phyloP scores from a whole-genome alignment of 2,113 vertebrate genomes.

The Ellobius talpinus region DNA sequence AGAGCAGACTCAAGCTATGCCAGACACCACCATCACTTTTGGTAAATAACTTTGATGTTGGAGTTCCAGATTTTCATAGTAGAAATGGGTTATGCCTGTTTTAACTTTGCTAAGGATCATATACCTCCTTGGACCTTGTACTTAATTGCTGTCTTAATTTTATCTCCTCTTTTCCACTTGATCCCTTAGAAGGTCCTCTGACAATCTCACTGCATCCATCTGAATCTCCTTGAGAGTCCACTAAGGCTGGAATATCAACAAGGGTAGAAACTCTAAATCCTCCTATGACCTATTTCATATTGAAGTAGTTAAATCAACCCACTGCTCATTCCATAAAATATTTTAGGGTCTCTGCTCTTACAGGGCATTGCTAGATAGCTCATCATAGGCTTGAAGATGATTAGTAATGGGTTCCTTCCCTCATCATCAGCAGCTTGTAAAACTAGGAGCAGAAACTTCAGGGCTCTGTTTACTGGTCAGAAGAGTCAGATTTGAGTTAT shows the following conservation, averaged over 20 bases:
- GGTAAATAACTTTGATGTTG: neutral
- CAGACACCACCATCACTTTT: neutral
- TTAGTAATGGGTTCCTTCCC: neutral
- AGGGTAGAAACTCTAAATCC: neutral
- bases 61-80: neutral
- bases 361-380: neutral
- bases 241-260: neutral
- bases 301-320: neutral
- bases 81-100: neutral
- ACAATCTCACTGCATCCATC: neutral
- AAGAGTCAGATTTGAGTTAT: neutral
- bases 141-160: neutral
- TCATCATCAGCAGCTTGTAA: neutral
- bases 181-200: neutral
- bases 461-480: neutral
- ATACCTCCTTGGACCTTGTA: neutral
- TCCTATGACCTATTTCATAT: neutral
- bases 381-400: neutral
- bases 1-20: neutral
- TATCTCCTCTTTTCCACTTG: neutral
- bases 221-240: neutral
- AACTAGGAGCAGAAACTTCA: neutral
- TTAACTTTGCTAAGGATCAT: neutral
- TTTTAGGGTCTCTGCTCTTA: neutral
- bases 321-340: neutral